Base-by-base conservation (phyloP, 2,113 vertebrate genomes). In the Crocuta crocuta region DNA sequence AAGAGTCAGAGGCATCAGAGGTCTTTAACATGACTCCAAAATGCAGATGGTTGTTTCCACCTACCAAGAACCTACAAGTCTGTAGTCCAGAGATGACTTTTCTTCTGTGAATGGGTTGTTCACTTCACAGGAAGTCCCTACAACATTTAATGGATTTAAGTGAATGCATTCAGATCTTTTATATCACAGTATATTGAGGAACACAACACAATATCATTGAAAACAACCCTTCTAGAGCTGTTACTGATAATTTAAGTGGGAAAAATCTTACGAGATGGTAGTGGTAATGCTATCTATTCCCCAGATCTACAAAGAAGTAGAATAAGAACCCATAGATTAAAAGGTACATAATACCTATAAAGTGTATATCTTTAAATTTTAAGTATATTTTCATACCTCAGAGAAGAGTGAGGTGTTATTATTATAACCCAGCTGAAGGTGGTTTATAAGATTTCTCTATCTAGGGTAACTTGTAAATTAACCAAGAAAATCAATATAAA, bases 401-500 rank as follows among this genome's bases (percentile, higher is more conserved):
- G 93, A 96, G 70, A 61, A 1, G 13, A 65, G 9, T 12, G 4
- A 78, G 43, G 26, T 78, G 9, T 78, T 48, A 48, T 78, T 76
- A n/a, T n/a, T n/a, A n/a, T 58, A 94, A 93, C 74, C 43, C 33
- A 65, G 28, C 66, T 58, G 63, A 66, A 80, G n/a, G 15, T 45
- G n/a, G 50, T 28, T 84, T 96, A 39, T 87, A 78, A 33, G 33
- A 48, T 95, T 91, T 74, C 31, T 96, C 21, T 31, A 68, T 58
- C 39, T 73, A 35, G 13, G 73, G 12, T 55, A 58, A 73, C 61
- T 88, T 97, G 10, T 26, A 84, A 80, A 94, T 88, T 95, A 93
- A 76, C 68, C 35, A 76, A 95, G 43, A 89, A 82, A 91, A 91
- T 84, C 89, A 78, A 70, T 87, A 89, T 10, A 87, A 53, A 66